Percentiles rank a stretch among this genome's conserved stretches.
phyloP scores from a whole-genome alignment of 2,113 vertebrate genomes.

The Thamnophis sirtalis region DNA sequence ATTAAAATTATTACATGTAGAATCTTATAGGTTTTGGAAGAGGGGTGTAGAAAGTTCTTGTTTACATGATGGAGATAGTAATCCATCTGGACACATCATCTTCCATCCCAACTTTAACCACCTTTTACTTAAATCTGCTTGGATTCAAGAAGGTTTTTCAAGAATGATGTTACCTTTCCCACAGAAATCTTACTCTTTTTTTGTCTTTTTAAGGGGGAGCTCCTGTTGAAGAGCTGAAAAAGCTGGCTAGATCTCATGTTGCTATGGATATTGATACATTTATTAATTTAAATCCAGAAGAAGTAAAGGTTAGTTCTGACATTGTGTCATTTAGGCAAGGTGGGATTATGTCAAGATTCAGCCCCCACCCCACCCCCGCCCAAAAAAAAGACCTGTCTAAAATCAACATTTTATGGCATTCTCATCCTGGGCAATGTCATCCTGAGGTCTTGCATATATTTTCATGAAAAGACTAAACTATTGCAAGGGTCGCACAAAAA shows the following conservation, averaged over 20 bases:
- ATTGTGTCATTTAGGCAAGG: fast-evolving
- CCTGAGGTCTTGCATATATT: neutral
- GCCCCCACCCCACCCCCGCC: neutral
- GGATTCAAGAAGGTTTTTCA: neutral
- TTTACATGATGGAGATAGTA: neutral
- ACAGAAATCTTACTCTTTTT: neutral
- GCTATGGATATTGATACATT: constrained; percentile 66
- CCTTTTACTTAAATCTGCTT: neutral
- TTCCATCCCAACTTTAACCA: neutral
- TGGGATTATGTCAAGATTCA: neutral
- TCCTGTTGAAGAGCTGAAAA: constrained; percentile 55
- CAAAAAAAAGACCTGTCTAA: neutral
- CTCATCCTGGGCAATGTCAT: neutral
- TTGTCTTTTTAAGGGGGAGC: constrained; percentile 56
- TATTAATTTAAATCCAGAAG: constrained; percentile 56
- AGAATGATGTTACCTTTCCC: neutral
- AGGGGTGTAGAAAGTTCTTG: neutral
- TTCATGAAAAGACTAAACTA: neutral
- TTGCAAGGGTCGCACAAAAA: neutral
- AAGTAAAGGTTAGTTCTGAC: constrained; percentile 59
- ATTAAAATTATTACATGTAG: neutral
- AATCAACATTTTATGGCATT: neutral
- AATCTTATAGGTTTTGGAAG: neutral
- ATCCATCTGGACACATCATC: neutral
- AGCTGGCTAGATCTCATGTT: constrained; percentile 32